phyloP scores from a whole-genome alignment of 2,888 invertebrate genomes.

The Aspidapion aeneum region DNA sequence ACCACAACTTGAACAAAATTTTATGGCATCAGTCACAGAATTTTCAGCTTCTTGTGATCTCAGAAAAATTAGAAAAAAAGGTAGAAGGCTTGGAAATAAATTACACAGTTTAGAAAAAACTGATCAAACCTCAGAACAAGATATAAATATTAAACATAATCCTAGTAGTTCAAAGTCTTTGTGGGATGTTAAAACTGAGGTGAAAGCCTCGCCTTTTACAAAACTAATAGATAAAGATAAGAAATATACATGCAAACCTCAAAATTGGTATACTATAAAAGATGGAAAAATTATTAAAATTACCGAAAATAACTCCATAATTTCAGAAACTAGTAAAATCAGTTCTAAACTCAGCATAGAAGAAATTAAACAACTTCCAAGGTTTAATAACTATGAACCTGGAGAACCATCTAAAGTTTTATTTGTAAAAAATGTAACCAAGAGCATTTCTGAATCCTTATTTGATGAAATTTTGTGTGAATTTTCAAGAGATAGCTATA shows the following conservation, averaged over 20 bases:
- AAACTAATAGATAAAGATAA: slow-evolving; percentile 24
- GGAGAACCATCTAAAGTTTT: slow-evolving; percentile 54
- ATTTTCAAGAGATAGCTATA: slow-evolving; percentile 36
- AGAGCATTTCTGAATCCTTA: slow-evolving; percentile 49
- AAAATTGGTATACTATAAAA: slow-evolving; percentile 52
- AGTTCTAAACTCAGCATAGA: slow-evolving; percentile 50
- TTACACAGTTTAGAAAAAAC: slow-evolving; percentile 18
- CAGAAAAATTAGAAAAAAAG: slow-evolving; percentile 49
- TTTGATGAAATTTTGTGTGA: slow-evolving; percentile 48
- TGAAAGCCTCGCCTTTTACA: background rate
- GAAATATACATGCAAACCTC: slow-evolving; percentile 37
- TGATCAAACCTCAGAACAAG: background rate
- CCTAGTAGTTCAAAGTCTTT: slow-evolving; percentile 22
- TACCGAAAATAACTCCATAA: slow-evolving; percentile 10
- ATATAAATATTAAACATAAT: slow-evolving; percentile 1
- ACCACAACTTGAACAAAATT: slow-evolving; percentile 50
- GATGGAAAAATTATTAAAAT: slow-evolving; percentile 52
- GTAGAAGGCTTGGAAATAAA: slow-evolving; percentile 42
- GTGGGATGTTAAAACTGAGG: slow-evolving; percentile 46
- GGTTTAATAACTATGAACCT: slow-evolving; percentile 53
- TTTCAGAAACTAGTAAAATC: slow-evolving; percentile 20
- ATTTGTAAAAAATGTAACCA: slow-evolving; percentile 56
- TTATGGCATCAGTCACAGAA: slow-evolving; percentile 46
- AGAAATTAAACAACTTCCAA: slow-evolving; percentile 53
- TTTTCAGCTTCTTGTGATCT: slow-evolving; percentile 37